Evolutionary conservation across 2,113 vertebrate species (phyloP).

Genomic region (Sinocyclocheilus anshuiensis): DNA sequence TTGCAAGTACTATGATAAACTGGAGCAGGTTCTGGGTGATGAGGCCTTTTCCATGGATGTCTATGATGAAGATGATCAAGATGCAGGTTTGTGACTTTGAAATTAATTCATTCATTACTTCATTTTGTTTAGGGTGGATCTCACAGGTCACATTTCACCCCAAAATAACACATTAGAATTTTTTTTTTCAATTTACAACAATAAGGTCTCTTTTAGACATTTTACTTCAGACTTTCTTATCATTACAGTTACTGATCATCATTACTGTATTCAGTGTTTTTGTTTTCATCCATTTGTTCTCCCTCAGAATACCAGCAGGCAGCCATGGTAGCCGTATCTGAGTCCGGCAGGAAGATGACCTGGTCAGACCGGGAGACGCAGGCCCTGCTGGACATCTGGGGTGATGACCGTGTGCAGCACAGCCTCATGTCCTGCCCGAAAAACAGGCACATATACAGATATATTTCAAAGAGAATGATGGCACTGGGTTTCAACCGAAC

Average conservation of each 20-base stretch:
- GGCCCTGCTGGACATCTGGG: constrained; percentile 72
- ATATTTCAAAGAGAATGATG: constrained; percentile 71
- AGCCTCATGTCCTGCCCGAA: constrained; percentile 69
- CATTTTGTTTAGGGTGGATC: background rate
- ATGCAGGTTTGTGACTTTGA: constrained; percentile 48
- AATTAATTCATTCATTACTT: background rate
- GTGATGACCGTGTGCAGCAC: constrained; percentile 69
- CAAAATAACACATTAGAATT: background rate
- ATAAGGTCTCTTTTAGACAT: too few species aligned
- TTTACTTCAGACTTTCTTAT: background rate
- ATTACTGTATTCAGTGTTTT: background rate
- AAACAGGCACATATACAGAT: constrained; percentile 73
- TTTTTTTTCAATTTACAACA: background rate
- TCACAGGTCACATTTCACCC: background rate
- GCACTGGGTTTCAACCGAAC: constrained; percentile 66
- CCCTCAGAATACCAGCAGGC: constrained; percentile 64
- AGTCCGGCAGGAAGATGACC: constrained; percentile 70
- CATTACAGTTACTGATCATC: background rate
- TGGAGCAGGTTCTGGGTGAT: constrained; percentile 68
- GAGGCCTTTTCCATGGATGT: constrained; percentile 63
- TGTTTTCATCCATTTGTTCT: background rate
- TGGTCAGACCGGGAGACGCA: constrained; percentile 75
- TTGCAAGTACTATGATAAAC: constrained; percentile 68
- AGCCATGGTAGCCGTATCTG: constrained; percentile 58
- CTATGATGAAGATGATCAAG: constrained; percentile 60